phyloP scores from a whole-genome alignment of 2,888 invertebrate species.

The Lathronympha strigana region DNA sequence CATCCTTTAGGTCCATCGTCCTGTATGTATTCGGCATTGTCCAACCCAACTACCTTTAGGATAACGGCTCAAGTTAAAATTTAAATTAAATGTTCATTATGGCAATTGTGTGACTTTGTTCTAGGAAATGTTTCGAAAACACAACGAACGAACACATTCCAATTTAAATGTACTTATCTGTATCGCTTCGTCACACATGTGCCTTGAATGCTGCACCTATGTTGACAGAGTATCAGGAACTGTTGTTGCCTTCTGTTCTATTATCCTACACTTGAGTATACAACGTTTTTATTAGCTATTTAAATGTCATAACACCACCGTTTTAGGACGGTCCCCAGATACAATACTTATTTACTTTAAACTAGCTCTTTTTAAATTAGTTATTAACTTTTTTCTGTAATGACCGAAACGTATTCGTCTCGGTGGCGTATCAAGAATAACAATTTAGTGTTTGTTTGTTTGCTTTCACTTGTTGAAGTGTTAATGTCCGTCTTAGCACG shows the following conservation, averaged over 20 bases:
- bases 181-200: slow-evolving; percentile 16
- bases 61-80: no score
- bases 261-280: slow-evolving; percentile 58
- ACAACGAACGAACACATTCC: slow-evolving; percentile 8
- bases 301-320: slow-evolving; percentile 23
- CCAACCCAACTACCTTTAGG: no score
- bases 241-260: slow-evolving; percentile 18
- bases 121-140: slow-evolving; percentile 1
- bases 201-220: slow-evolving; percentile 1
- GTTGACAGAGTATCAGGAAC: slow-evolving; percentile 18
- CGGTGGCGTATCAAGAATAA: slow-evolving; percentile 54
- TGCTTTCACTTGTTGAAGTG: slow-evolving; percentile 66
- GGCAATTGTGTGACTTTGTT: no score
- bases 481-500: slow-evolving; percentile 74
- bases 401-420: slow-evolving; percentile 49
- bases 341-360: not conserved
- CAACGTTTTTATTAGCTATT: slow-evolving; percentile 62
- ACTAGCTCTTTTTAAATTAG: slow-evolving; percentile 13
- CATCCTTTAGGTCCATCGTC: no score
- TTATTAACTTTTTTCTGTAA: slow-evolving; percentile 39
- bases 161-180: slow-evolving; percentile 23
- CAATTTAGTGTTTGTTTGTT: slow-evolving; percentile 65
- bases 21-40: no score
- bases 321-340: not conserved
- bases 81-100: no score